A percentile compares a stretch with the other conserved stretches of the same genome.
These are phyloP conservation scores for Chrysopa pallens DNA, from an alignment of 1,140 invertebrate species.

Conservation along the genomic window DNA sequence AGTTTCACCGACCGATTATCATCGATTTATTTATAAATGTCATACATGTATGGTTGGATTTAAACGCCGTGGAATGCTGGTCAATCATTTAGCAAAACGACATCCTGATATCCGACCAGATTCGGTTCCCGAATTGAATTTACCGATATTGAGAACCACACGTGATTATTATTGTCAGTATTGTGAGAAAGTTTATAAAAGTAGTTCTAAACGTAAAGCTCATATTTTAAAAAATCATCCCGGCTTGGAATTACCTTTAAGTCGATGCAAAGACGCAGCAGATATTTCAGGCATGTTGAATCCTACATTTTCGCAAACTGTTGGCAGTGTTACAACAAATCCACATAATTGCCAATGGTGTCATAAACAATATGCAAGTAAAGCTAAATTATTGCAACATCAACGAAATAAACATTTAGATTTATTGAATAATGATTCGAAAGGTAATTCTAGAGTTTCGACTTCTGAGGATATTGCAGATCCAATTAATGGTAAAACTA, in stretches of 20 bases:
- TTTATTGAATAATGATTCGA: too few relatives aligned
- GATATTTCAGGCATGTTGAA: slow-evolving; percentile 31
- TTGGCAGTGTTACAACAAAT: slow-evolving; percentile 52
- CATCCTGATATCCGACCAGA: slow-evolving; percentile 61
- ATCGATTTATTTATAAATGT: slow-evolving; percentile 67
- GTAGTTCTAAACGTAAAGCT: slow-evolving; percentile 65
- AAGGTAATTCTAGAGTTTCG: too few relatives aligned
- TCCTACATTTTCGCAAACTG: slow-evolving; percentile 47
- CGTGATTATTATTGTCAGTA: slow-evolving; percentile 72
- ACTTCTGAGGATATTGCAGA: too few relatives aligned
- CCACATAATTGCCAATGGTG: slow-evolving; percentile 65
- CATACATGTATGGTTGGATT: slow-evolving; percentile 62
- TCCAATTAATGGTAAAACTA: too few relatives aligned
- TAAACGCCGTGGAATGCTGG: slow-evolving; percentile 67
- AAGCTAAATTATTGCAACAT: slow-evolving; percentile 66
- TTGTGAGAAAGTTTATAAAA: slow-evolving; percentile 76
- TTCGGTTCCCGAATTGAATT: slow-evolving; percentile 62
- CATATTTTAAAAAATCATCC: slow-evolving; percentile 79
- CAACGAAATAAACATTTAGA: slow-evolving; percentile 56
- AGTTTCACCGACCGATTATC: slow-evolving; percentile 50
- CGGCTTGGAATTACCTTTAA: slow-evolving; percentile 46
- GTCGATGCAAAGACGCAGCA: slow-evolving; percentile 25
- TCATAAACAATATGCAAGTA: slow-evolving; percentile 69
- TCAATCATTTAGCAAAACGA: slow-evolving; percentile 70
- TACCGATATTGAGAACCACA: slow-evolving; percentile 63